These are phyloP conservation scores for Choloepus didactylus DNA, from an alignment of 2,797 vertebrate genomes.

Conservation along the genomic window DNA sequence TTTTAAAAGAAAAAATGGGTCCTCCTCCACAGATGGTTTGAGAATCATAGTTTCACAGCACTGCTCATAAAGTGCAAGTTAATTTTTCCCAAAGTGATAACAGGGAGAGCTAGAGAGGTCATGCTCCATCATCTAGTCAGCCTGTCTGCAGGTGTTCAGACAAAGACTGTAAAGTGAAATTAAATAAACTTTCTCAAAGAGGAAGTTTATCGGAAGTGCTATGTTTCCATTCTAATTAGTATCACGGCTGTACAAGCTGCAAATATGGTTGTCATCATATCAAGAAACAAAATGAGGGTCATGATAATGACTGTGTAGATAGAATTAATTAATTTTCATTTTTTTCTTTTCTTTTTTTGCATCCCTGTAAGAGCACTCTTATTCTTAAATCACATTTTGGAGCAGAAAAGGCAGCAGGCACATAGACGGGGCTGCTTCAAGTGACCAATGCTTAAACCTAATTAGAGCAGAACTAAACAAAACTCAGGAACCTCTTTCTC, in stretches of 20 bases:
- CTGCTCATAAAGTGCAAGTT: not conserved
- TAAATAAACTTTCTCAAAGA: constrained; percentile 61
- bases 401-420: not conserved
- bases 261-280: constrained; percentile 70
- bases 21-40: not conserved
- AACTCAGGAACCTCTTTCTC: not conserved
- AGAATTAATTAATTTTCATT: constrained; percentile 67
- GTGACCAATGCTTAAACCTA: not conserved
- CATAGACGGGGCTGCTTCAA: not conserved
- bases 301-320: constrained; percentile 55
- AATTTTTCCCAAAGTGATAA: constrained; percentile 47
- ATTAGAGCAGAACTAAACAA: not conserved
- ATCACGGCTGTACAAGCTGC: constrained; percentile 53
- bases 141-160: constrained; percentile 62
- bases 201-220: constrained; percentile 63
- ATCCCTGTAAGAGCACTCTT: constrained; percentile 20
- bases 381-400: constrained; percentile 21
- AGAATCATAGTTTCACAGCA: not conserved
- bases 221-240: constrained; percentile 77
- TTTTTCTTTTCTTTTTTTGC: not conserved
- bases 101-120: not conserved
- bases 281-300: constrained; percentile 75
- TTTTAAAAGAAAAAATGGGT: not conserved
- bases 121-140: constrained; percentile 8
- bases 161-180: constrained; percentile 1